phyloP scores from a whole-genome alignment of 2,113 vertebrate species.

The Lepisosteus oculatus region DNA sequence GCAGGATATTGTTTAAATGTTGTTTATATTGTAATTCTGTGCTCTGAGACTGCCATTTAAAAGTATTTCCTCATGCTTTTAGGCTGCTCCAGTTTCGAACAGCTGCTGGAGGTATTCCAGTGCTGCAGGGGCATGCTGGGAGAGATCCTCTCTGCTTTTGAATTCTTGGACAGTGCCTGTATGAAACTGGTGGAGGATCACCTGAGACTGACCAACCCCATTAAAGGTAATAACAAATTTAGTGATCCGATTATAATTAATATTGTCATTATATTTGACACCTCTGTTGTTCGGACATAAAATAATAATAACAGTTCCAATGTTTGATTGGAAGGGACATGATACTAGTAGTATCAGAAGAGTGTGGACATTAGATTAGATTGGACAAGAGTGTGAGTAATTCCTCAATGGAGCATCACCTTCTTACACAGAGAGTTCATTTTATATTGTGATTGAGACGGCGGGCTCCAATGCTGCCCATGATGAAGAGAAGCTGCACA shows the following conservation, averaged over 20 bases:
- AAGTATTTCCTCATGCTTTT: constrained; percentile 16
- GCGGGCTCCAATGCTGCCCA: constrained; percentile 76
- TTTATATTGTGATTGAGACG: constrained; percentile 92
- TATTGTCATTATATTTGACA: not conserved
- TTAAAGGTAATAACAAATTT: constrained; percentile 66
- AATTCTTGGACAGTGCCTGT: constrained; percentile 88
- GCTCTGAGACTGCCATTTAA: not conserved
- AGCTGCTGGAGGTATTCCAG: constrained; percentile 81
- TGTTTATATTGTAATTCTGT: not conserved
- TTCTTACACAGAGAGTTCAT: constrained; percentile 71
- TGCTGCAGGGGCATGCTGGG: constrained; percentile 81
- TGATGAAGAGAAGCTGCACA: constrained; percentile 81
- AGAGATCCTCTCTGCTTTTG: constrained; percentile 90
- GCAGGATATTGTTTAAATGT: too few species aligned
- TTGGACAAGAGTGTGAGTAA: too few species aligned
- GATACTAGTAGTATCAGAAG: too few species aligned
- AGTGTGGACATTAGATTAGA: too few species aligned
- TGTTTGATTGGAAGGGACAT: too few species aligned
- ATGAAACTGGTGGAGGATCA: constrained; percentile 79
- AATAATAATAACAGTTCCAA: too few species aligned
- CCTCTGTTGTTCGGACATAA: too few species aligned
- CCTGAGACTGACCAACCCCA: constrained; percentile 77
- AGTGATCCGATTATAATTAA: too few species aligned
- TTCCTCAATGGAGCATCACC: too few species aligned
- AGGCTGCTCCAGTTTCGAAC: constrained; percentile 82